Base-by-base conservation (phyloP, 64 coral and sea anemone genomes). In the Montipora cactus region DNA sequence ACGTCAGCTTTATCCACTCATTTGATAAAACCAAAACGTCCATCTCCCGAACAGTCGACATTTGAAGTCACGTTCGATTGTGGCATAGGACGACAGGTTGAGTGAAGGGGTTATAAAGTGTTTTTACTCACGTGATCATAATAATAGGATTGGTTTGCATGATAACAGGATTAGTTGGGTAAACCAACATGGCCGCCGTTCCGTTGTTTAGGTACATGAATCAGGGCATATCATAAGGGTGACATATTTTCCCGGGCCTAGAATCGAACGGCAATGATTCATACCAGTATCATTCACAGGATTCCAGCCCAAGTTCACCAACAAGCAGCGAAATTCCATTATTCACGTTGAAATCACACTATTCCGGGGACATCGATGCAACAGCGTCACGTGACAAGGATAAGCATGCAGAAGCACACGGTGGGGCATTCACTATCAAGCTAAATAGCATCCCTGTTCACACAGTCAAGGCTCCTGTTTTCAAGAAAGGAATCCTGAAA, bases 401-500 rank as follows among this genome's bases (percentile, higher is more conserved):
- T 4, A 44, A 50, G 8, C 61, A 64, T 64, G 13, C 64, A 21
- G 47, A 66, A 14, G 13, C n/a, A 49, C 66, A 66, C 20, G 2
- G 18, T 49, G 44, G 44, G 49, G 82, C 45, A 8, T 86, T 86
- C 49, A 72, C 82, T 47, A 78, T 78, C 13, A 50, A 78, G 46
- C 82, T 86, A 10, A 86, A 72, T 64, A 86, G 66, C 44, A 46
- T 37, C 47, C 8, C 62, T 16, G 61, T 16, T 16, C 67, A 86
- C n/a, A 13, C 6, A 1, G n/a, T 70, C 3, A 86, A 49, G 19
- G 16, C 64, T 49, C 46, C 82, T 19, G 1, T 46, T 19, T 18
- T 71, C n/a, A 86, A 72, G 47, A 86, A 72, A 71, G 82, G 82
- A 5, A 86, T 86, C 14, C 45, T 86, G n/a, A 86, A 86, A 50